Percentiles rank a stretch among this genome's conserved stretches.
phyloP scores from a whole-genome alignment of 2,888 invertebrate species.

The Drosophila borealis region DNA sequence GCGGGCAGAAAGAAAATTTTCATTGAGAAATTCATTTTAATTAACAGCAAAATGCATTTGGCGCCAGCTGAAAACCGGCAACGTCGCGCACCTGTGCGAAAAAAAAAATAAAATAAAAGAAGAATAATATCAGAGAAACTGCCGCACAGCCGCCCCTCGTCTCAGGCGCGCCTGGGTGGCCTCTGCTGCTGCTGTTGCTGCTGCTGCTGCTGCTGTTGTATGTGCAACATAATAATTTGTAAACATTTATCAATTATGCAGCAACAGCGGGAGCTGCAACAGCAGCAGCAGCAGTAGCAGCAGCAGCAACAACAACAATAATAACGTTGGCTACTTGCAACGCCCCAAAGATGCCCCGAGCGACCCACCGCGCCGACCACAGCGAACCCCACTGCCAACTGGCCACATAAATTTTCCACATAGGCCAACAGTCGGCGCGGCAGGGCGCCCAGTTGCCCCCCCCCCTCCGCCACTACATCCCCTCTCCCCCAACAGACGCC shows the following conservation, averaged over 20 bases:
- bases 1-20: slow-evolving; percentile 7
- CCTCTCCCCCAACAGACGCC: background rate
- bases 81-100: slow-evolving; percentile 38
- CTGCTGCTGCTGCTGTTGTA: slow-evolving; percentile 36
- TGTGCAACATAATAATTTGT: slow-evolving; percentile 81
- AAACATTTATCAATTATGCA: slow-evolving; percentile 81
- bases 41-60: slow-evolving; percentile 65
- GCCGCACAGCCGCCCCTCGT: background rate
- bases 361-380: slow-evolving; percentile 29
- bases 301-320: slow-evolving; percentile 37
- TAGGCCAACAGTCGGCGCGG: slow-evolving; percentile 57
- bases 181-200: slow-evolving; percentile 28
- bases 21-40: slow-evolving; percentile 68
- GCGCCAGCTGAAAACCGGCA: slow-evolving; percentile 52
- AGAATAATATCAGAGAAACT: background rate
- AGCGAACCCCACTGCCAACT: slow-evolving; percentile 51
- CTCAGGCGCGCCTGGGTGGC: slow-evolving; percentile 66
- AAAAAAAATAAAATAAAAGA: slow-evolving; percentile 11
- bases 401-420: slow-evolving; percentile 75
- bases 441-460: slow-evolving; percentile 42
- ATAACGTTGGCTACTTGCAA: slow-evolving; percentile 51
- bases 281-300: slow-evolving; percentile 66
- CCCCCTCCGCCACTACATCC: background rate
- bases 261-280: slow-evolving; percentile 62
- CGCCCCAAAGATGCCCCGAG: slow-evolving; percentile 56